Percentiles rank a stretch among this genome's conserved stretches.
Evolutionary conservation across 2,888 invertebrate genomes (phyloP).

Genomic region (Pristionchus fissidentatus): DNA sequence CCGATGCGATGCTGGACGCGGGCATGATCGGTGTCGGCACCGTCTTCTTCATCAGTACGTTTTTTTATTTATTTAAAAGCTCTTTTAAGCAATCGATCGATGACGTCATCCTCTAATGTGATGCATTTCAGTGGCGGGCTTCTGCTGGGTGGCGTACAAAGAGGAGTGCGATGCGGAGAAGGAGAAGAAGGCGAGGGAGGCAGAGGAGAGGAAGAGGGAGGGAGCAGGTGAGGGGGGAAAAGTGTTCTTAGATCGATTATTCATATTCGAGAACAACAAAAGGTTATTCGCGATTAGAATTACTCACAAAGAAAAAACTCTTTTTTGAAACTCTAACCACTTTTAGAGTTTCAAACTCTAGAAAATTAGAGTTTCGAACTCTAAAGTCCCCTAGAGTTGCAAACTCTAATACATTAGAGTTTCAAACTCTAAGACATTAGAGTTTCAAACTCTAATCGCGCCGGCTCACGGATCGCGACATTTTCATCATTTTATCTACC

Average conservation of each 20-base stretch:
- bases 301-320: no score
- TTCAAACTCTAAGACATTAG: no score
- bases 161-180: slow-evolving; percentile 65
- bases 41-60: slow-evolving; percentile 58
- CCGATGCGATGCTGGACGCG: slow-evolving; percentile 66
- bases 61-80: not conserved
- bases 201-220: not conserved
- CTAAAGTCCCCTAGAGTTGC: no score
- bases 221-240: not conserved
- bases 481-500: no score
- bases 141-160: slow-evolving; percentile 67
- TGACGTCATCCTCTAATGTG: no score
- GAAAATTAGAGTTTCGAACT: no score
- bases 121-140: slow-evolving; percentile 53
- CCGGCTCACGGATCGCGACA: no score
- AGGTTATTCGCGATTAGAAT: not conserved
- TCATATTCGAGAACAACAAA: not conserved
- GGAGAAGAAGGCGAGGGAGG: slow-evolving; percentile 12
- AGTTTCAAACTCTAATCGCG: no score
- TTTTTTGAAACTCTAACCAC: no score
- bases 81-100: not conserved
- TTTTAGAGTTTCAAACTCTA: no score
- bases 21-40: slow-evolving; percentile 61
- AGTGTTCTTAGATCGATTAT: not conserved
- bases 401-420: no score